These are phyloP conservation scores for Actenoides hombroni DNA, from an alignment of 2,113 vertebrate species.

Conservation along the genomic window DNA sequence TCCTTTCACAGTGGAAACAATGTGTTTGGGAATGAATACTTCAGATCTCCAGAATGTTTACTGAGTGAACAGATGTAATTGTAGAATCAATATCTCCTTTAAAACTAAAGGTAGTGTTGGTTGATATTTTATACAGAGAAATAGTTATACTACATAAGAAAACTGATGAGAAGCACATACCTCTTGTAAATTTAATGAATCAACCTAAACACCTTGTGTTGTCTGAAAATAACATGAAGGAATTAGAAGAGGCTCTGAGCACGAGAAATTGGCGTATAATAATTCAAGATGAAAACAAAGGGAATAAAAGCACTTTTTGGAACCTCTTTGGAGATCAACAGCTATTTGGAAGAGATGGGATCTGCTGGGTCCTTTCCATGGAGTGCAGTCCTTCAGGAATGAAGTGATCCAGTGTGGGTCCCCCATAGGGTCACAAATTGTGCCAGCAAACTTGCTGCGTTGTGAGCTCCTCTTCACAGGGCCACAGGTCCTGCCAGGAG, in stretches of 20 bases:
- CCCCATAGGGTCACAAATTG: background rate
- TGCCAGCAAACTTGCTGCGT: background rate
- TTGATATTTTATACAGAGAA: slow-evolving; percentile 39
- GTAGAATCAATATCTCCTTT: slow-evolving; percentile 21
- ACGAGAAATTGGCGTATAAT: background rate
- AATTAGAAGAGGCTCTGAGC: background rate
- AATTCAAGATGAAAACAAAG: background rate
- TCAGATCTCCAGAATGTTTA: background rate
- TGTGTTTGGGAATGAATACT: background rate
- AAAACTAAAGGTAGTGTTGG: background rate
- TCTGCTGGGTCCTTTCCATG: background rate
- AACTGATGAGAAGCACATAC: background rate
- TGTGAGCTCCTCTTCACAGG: background rate
- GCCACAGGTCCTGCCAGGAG: background rate
- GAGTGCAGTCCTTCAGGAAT: background rate
- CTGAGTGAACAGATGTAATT: background rate
- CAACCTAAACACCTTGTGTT: background rate
- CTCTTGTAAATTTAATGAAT: slow-evolving; percentile 18
- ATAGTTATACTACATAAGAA: background rate
- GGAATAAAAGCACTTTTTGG: background rate
- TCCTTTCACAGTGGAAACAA: background rate
- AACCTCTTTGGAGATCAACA: background rate
- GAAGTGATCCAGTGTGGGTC: background rate
- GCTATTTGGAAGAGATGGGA: background rate
- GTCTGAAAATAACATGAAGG: background rate